Evolutionary conservation across 1,140 invertebrate species (phyloP).

Genomic region (Hermetia illucens): DNA sequence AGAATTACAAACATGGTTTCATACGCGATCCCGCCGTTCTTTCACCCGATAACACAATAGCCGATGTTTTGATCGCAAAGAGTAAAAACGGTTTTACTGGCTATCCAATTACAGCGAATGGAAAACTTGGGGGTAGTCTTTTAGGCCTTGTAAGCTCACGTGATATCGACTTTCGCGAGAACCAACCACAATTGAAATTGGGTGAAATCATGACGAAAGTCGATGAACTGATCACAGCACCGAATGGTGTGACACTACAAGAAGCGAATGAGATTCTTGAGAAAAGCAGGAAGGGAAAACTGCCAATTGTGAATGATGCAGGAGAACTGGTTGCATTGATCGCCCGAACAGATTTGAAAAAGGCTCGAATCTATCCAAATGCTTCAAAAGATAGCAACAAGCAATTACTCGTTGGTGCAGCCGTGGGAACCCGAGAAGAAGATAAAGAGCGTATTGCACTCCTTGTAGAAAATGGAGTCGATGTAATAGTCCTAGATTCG

Average conservation of each 20-base stretch:
- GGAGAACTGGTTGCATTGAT: constrained; percentile 82
- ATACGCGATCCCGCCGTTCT: constrained; percentile 86
- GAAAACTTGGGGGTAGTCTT: constrained; percentile 77
- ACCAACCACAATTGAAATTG: constrained; percentile 40
- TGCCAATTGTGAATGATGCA: constrained; percentile 81
- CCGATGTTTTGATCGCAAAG: constrained; percentile 75
- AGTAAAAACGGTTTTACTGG: constrained; percentile 82
- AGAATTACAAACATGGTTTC: constrained; percentile 96
- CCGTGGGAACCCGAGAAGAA: constrained; percentile 72
- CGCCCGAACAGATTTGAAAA: constrained; percentile 90
- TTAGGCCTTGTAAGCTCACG: constrained; percentile 91
- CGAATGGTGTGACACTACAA: constrained; percentile 67
- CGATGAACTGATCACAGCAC: constrained; percentile 70
- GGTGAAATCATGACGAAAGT: constrained; percentile 77
- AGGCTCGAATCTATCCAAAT: constrained; percentile 82
- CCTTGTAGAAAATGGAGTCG: constrained; percentile 76
- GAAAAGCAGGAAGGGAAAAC: constrained; percentile 86
- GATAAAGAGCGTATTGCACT: constrained; percentile 63
- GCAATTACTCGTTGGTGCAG: constrained; percentile 92
- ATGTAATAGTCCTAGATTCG: constrained; percentile 89
- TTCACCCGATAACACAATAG: constrained; percentile 60
- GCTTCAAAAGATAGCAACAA: constrained; percentile 95
- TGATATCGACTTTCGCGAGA: constrained; percentile 87
- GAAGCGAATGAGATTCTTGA: constrained; percentile 87
- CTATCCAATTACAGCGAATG: constrained; percentile 83